Conservation (phyloP, 2,888 invertebrate species). For the Oxycera nigricornis region DNA sequence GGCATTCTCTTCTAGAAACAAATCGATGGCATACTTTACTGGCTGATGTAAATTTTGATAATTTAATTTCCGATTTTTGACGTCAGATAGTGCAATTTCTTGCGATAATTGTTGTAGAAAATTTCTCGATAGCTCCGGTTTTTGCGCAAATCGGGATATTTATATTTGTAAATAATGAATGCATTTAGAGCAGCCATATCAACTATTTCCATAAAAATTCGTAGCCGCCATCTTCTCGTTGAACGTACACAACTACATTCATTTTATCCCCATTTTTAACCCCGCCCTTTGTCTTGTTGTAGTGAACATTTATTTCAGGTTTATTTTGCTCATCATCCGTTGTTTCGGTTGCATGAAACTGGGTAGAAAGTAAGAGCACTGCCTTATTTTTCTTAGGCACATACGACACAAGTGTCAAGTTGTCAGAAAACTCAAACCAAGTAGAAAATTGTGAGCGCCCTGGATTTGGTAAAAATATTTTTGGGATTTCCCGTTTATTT, state of each 20-base stretch:
- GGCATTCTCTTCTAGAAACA: neutral
- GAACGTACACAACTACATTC: neutral
- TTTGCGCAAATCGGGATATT: conserved; percentile 2
- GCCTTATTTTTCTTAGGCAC: no score
- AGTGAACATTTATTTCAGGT: neutral
- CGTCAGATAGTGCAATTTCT: conserved; percentile 3
- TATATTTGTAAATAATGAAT: conserved; percentile 3
- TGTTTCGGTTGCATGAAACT: conserved; percentile 8
- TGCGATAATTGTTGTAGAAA: neutral
- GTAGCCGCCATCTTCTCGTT: conserved; percentile 8
- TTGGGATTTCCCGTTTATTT: conserved; percentile 4
- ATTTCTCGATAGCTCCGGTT: conserved; percentile 12
- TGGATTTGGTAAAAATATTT: neutral
- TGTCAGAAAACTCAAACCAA: neutral
- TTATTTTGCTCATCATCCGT: neutral
- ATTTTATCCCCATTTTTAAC: neutral
- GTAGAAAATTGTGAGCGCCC: neutral
- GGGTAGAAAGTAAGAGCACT: neutral
- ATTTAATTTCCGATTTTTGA: neutral
- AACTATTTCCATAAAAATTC: conserved; percentile 7
- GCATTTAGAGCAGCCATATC: conserved; percentile 8
- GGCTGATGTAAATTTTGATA: neutral
- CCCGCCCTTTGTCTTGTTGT: neutral
- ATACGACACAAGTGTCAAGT: neutral
- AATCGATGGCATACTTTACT: conserved; percentile 12